phyloP scores from a whole-genome alignment of 2,797 vertebrate genomes.

The Gymnopithys bicolor region DNA sequence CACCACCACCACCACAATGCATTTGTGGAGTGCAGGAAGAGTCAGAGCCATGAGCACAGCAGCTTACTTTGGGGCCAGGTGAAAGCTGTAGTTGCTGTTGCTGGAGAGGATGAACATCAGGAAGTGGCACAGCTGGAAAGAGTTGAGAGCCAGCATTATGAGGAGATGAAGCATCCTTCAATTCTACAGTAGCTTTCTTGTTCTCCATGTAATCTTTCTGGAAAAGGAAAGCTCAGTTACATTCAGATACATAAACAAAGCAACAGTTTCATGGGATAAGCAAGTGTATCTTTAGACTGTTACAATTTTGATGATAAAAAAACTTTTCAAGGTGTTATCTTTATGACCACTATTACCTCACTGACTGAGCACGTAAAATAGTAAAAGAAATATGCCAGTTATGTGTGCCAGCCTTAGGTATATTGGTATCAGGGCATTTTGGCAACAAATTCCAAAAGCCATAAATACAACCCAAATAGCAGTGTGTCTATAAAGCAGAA shows the following conservation, averaged over 20 bases:
- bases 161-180: constrained; percentile 91
- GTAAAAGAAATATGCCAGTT: background rate
- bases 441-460: background rate
- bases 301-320: background rate
- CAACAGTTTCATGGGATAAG: background rate
- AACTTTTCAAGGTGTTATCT: background rate
- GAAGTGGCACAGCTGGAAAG: constrained; percentile 83
- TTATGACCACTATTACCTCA: background rate
- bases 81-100: constrained; percentile 81
- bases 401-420: background rate
- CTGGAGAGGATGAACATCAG: constrained; percentile 81
- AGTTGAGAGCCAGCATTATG: constrained; percentile 82
- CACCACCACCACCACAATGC: constrained; percentile 72
- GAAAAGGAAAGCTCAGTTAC: constrained; percentile 36
- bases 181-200: constrained; percentile 84
- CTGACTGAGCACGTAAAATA: background rate
- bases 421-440: background rate
- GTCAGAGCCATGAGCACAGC: constrained; percentile 86
- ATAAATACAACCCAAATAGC: background rate
- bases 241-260: background rate
- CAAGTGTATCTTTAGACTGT: background rate
- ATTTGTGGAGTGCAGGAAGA: constrained; percentile 75
- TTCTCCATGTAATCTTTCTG: constrained; percentile 93
- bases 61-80: constrained; percentile 92
- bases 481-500: background rate